Percentiles rank a stretch among this genome's conserved stretches.
Conservation (phyloP, 2,113 vertebrate species). For the Lepus timidus region DNA sequence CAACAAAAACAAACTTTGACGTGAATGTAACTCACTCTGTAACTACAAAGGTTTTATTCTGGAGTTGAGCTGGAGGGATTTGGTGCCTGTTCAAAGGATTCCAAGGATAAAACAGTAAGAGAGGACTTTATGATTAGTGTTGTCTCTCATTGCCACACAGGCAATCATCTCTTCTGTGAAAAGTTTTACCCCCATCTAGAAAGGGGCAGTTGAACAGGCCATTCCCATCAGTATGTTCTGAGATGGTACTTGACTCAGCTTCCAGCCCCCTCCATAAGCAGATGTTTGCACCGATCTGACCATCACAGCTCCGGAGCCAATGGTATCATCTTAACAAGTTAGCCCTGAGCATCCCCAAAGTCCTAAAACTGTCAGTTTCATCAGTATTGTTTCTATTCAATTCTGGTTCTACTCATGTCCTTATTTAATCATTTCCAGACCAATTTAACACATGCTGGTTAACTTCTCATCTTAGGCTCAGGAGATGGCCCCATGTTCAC, state of each 20-base stretch:
- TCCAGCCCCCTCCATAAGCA: not conserved
- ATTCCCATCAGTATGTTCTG: not conserved
- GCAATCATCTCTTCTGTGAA: not conserved
- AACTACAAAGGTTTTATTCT: slow-evolving; percentile 8
- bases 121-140: not conserved
- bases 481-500: not conserved
- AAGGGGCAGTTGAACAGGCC: not conserved
- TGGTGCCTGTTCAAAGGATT: not conserved
- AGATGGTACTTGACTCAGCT: not conserved
- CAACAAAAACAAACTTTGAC: not conserved
- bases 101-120: not conserved
- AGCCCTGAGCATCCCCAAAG: not conserved
- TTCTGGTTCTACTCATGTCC: not conserved
- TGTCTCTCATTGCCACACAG: not conserved
- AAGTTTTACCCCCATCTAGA: not conserved
- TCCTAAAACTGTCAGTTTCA: not conserved
- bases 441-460: not conserved
- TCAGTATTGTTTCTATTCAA: not conserved
- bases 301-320: not conserved
- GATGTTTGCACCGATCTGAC: not conserved
- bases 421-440: not conserved
- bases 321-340: not conserved
- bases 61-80: not conserved
- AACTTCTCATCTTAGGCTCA: not conserved
- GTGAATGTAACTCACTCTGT: not conserved